Evolutionary conservation across 23 tunicate genomes (phyloP).

Genomic region (Halocynthia aurantium): DNA sequence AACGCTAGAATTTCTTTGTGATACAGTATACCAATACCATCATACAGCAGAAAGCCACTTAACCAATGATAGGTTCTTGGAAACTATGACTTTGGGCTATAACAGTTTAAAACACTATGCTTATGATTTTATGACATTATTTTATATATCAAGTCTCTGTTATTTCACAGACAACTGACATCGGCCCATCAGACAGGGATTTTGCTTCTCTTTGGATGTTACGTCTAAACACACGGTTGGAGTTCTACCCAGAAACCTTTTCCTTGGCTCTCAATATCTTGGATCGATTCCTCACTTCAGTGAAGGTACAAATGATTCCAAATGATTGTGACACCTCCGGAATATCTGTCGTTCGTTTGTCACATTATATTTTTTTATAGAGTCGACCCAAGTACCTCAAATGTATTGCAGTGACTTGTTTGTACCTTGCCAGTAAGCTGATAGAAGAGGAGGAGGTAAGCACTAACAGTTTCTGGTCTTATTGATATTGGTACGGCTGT

Average conservation of each 20-base stretch:
- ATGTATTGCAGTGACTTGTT: conserved; percentile 81
- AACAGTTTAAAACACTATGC: too few species aligned
- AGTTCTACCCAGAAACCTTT: conserved; percentile 85
- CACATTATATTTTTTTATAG: conserved; percentile 18
- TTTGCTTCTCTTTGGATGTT: conserved; percentile 45
- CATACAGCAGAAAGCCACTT: too few species aligned
- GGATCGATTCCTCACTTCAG: conserved; percentile 77
- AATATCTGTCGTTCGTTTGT: neutral
- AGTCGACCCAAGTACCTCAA: conserved; percentile 82
- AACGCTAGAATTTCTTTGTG: too few species aligned
- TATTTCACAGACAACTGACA: conserved; percentile 20
- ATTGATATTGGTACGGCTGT: neutral
- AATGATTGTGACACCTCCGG: neutral
- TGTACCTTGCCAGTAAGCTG: conserved; percentile 82
- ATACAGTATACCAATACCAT: too few species aligned
- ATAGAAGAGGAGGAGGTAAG: conserved; percentile 89
- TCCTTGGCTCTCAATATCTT: conserved; percentile 58
- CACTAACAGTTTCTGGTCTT: neutral
- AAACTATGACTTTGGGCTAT: too few species aligned
- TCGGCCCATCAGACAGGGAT: conserved; percentile 63
- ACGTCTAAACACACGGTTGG: conserved; percentile 39
- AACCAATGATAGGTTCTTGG: too few species aligned
- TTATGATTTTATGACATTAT: too few species aligned
- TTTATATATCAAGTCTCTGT: neutral
- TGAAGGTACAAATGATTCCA: conserved; percentile 38